Base-by-base conservation (phyloP, 2,888 invertebrate species). In the Clistopyga incitator region DNA sequence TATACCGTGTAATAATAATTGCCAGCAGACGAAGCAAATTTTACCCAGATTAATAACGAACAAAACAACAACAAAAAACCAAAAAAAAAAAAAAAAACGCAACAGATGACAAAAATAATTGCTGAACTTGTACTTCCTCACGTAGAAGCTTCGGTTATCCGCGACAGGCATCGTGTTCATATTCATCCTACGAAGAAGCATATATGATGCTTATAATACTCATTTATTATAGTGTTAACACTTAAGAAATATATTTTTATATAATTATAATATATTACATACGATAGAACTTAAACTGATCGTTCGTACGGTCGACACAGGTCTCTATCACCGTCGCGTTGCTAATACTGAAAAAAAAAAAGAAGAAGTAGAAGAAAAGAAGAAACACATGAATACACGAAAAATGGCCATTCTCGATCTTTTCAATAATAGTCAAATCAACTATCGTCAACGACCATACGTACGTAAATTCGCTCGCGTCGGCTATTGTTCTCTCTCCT, bases 161-260 rank as follows among this genome's bases (percentile, higher is more conserved):
- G 93, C 92, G 93, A 92, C 89, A 92, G 93, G 93, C 92, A 93
- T 93, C 93, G 92, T 92, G 91, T 92, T 89, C 88, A 89, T 89
- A 89, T 88, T 88, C 84, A 88, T 88, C 85, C 87, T 84, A 80
- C 82, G 85, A 86, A 74, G 59, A 80, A 89, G 87, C 90, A 90
- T 84, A 88, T 89, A 90, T 90, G 88, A 92, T 91, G 92, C 92
- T 92, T 92, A 91, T 89, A 92, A 93, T 93, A 93, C 93, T 93
- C 93, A 93, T 92, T 92, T 92, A 92, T 92, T 92, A 92, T 93
- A 93, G 93, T 92, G 93, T 93, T 93, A 93, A 92, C 90, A 90
- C 84, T 92, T 93, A 92, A 93, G 91, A 93, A 93, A 92, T 93
- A 93, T 93, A 93, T 93, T 93, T 93, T 93, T 93, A 91, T 93